These are phyloP conservation scores for Epinephelus moara DNA, from an alignment of 2,113 vertebrate species.

Conservation along the genomic window DNA sequence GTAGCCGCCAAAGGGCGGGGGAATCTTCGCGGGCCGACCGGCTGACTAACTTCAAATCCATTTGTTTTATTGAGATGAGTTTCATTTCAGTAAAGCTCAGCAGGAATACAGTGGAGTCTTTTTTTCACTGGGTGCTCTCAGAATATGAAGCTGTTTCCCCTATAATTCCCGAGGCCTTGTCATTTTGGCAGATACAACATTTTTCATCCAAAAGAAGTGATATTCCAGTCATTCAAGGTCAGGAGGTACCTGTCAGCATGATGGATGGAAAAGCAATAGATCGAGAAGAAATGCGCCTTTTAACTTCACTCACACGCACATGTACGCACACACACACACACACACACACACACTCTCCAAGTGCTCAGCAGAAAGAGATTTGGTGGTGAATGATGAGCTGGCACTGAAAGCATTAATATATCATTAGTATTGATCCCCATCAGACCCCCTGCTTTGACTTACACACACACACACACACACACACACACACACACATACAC, in stretches of 20 bases:
- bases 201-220: slow-evolving; percentile 55
- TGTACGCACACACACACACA: not conserved
- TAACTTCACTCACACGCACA: slow-evolving; percentile 22
- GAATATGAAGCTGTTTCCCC: slow-evolving; percentile 14
- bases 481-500: slow-evolving; percentile 24
- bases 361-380: slow-evolving; percentile 73
- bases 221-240: slow-evolving; percentile 63
- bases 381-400: slow-evolving; percentile 83
- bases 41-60: too few species aligned
- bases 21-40: too few species aligned
- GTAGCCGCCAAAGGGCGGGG: too few species aligned
- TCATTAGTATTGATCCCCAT: slow-evolving; percentile 92
- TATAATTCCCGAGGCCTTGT: not conserved
- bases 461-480: slow-evolving; percentile 27
- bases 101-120: not conserved
- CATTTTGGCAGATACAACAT: slow-evolving; percentile 38
- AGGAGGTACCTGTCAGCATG: slow-evolving; percentile 68
- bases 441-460: slow-evolving; percentile 67
- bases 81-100: not conserved
- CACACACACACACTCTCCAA: slow-evolving; percentile 30
- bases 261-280: slow-evolving; percentile 77
- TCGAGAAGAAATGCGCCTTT: slow-evolving; percentile 56
- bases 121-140: not conserved
- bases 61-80: not conserved
- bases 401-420: slow-evolving; percentile 92